Base-by-base conservation (phyloP, 2,797 vertebrate genomes). In the Enteromius viviparus region DNA sequence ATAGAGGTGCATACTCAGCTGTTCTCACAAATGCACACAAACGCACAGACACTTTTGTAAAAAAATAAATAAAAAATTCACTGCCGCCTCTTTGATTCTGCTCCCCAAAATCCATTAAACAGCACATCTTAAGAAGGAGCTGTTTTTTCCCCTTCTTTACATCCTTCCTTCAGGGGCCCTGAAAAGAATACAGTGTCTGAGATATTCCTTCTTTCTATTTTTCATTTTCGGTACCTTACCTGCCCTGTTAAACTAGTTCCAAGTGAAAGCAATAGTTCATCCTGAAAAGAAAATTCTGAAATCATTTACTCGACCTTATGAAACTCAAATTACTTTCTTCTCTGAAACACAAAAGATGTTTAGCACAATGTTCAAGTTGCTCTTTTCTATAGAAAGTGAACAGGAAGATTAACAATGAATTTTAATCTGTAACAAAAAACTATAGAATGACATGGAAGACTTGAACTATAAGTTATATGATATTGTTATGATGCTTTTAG, bases 91-190 rank as follows among this genome's bases (percentile, higher is more conserved):
- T 77, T 78, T 82, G 74, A 85, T 82, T 82, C 47, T 0, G 15
- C 75, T 26, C 5, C 55, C 47, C 26, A 23, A 85, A 85, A 82
- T 71, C 68, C 58, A 85, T 85, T 82, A 74, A 82, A 49, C 29
- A 19, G 29, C 10, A 29, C 66, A 65, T 37, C 68, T 72, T 72
- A 71, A 21, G 55, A 65, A 65, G 58, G 42, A 65, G 60, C 71
- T 76, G 80, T 79, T 82, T 65, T 82, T 8, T 14, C 14, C 60
- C 10, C n/a, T 21, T n/a, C n/a, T 74, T 81, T 37, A 64, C 69
- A 10, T 81, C 58, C 71, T 75, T 4, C 60, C 80, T 76, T 76
- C 45, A 42, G 21, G 70, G 45, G 29, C n/a, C 32, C 60, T 76
- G 17, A 66, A 75, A 60, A 81, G 60, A 66, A 11, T 68, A 47